phyloP scores from a whole-genome alignment of 2,888 invertebrate genomes.

The Erebia aethiops region DNA sequence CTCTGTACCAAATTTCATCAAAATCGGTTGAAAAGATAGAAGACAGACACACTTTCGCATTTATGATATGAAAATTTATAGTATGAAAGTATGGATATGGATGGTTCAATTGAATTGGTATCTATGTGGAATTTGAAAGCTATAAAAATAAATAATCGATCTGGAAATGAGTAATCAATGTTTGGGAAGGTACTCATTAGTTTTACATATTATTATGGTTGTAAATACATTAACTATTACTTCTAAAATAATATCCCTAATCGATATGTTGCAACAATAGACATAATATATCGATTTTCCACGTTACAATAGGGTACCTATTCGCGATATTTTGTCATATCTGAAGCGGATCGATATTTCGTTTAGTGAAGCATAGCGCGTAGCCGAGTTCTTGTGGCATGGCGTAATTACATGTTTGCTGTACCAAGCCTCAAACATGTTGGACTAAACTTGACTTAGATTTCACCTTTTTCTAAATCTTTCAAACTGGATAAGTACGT shows the following conservation, averaged over 20 bases:
- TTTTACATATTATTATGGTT: neutral
- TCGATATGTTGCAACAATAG: neutral
- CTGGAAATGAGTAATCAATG: neutral
- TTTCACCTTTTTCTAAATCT: neutral
- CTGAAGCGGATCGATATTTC: constrained; percentile 32
- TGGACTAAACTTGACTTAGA: constrained; percentile 7
- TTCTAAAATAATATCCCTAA: neutral
- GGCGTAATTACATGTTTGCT: constrained; percentile 36
- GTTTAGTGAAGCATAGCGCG: constrained; percentile 34
- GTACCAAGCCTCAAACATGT: neutral
- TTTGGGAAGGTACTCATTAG: too few species aligned
- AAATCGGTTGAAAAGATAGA: too few species aligned
- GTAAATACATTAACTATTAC: neutral
- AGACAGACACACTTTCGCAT: too few species aligned
- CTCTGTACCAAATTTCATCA: too few species aligned
- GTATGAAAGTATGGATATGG: too few species aligned
- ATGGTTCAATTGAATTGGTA: too few species aligned
- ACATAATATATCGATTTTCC: constrained; percentile 8
- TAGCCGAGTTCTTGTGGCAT: constrained; percentile 31
- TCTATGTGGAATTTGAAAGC: too few species aligned
- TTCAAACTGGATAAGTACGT: neutral
- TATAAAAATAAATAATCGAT: too few species aligned
- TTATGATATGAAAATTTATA: too few species aligned
- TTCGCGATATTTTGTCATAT: constrained; percentile 24
- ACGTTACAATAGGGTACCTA: neutral